These are phyloP conservation scores for Marronus borbonicus DNA, from an alignment of 2,888 invertebrate species.

Conservation along the genomic window DNA sequence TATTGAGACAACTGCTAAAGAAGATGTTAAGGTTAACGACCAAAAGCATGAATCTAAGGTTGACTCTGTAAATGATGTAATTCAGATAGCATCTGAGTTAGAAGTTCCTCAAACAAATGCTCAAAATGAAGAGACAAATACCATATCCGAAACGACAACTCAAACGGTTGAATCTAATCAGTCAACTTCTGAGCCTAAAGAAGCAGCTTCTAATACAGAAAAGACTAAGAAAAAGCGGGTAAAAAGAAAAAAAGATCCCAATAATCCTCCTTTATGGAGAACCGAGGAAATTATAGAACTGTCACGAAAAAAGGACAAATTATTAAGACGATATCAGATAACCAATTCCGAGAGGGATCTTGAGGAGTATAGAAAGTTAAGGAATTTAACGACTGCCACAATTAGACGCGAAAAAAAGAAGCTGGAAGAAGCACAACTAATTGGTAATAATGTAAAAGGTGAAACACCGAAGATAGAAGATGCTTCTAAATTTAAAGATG, in stretches of 20 bases:
- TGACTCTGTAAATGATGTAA: no score
- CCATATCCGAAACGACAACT: no score
- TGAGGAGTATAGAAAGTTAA: slow-evolving; percentile 15
- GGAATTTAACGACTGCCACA: slow-evolving; percentile 12
- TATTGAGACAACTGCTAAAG: not conserved
- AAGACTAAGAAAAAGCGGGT: not conserved
- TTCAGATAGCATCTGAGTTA: no score
- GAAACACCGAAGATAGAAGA: not conserved
- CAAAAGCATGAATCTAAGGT: no score
- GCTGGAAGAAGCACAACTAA: not conserved
- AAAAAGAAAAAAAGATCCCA: not conserved
- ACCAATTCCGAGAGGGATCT: slow-evolving; percentile 5
- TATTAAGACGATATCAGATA: slow-evolving; percentile 5
- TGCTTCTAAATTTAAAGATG: not conserved
- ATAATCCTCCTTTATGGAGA: slow-evolving; percentile 23
- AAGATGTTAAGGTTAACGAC: no score
- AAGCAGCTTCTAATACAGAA: not conserved
- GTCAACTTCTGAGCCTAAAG: no score
- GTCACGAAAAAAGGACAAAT: not conserved
- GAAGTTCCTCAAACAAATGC: no score
- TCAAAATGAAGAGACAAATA: no score
- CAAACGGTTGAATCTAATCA: no score
- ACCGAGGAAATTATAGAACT: slow-evolving; percentile 15
- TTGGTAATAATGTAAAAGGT: not conserved
- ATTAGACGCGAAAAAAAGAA: slow-evolving; percentile 31